Evolutionary conservation across 1,140 invertebrate species (phyloP), one percentile per base, ranked within the genome.

Genomic region (Coelopa frigida): DNA sequence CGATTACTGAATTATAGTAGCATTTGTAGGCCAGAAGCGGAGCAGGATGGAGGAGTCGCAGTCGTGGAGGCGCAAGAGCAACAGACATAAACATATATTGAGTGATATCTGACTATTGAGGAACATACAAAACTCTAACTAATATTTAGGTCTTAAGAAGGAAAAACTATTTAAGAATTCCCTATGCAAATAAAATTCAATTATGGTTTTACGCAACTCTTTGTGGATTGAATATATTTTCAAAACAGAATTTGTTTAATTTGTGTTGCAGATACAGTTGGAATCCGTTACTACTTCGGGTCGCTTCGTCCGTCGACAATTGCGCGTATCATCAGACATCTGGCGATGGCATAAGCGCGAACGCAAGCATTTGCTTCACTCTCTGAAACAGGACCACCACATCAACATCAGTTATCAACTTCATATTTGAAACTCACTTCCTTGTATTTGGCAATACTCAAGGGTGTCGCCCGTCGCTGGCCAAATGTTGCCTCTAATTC

Each of bases 1-100:
- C 84, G 72, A 46, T 56, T 78, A 49, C 58, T 78, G 23, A 75
- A 69, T 45, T 54, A 55, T 24, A 61, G 55, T 29, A 58, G 35
- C 5, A 49, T 49, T 23, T 49, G 47, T 39, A 20, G 42, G 20
- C 26, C 36, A 7, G 36, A 32, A 15, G 35, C 42, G 2, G 12
- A 14, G 10, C 41, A 49, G 3, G 26, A 44, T 5, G 23, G 36
- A 35, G 33, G 32, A 10, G 12, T 33, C 8, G 31, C 32, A 33
- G 18, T 14, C 23, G 35, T 31, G 5, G 42, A 35, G 15, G 4
- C 27, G 17, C 22, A 15, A 21, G 17, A 35, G 21, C 39, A 48
- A 41, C 12, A 42, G 3, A 41, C 23, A 15, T 41, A 26, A 41
- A 26, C 2, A 20, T 20, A 35, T 18, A 15, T 3, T 35, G 15